Evolutionary conservation across 2,113 vertebrate genomes (phyloP).

Genomic region (Ciconia maguari): DNA sequence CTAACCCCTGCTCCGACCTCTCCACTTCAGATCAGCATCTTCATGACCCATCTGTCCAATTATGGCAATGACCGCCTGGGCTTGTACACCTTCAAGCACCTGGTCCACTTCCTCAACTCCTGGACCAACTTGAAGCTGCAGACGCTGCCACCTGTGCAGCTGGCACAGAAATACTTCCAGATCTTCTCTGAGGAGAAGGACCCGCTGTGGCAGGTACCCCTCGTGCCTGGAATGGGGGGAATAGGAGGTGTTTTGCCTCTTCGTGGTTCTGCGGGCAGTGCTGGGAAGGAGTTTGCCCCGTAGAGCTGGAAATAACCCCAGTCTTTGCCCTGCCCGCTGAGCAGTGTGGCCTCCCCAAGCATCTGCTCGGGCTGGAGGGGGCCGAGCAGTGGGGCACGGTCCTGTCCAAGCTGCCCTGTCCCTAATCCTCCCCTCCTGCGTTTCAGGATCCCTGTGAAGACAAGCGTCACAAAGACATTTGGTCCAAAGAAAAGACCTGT

Average conservation of each 20-base stretch:
- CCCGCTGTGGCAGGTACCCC: slow-evolving; percentile 92
- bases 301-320: background rate
- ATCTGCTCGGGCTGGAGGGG: background rate
- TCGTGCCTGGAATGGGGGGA: background rate
- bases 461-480: slow-evolving; percentile 98
- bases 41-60: slow-evolving; percentile 98
- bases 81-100: slow-evolving; percentile 94
- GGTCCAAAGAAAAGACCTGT: slow-evolving; percentile 99
- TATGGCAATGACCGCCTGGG: slow-evolving; percentile 96
- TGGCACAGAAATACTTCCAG: slow-evolving; percentile 97
- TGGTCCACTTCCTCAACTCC: slow-evolving; percentile 89
- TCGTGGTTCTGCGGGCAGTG: background rate
- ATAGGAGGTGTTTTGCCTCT: background rate
- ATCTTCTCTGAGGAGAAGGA: slow-evolving; percentile 96
- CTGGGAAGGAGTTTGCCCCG: background rate
- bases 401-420: background rate
- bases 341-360: accelerated
- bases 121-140: slow-evolving; percentile 96
- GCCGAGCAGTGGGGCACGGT: background rate
- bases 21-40: slow-evolving; percentile 89
- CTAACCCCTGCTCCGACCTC: background rate
- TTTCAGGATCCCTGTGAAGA: slow-evolving; percentile 97
- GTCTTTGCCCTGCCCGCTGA: background rate
- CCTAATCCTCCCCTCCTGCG: background rate
- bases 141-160: slow-evolving; percentile 89